A percentile compares a stretch with the other conserved stretches of the same genome.
Conservation (phyloP, 2,113 vertebrate species). For the Pycnonotus jocosus region DNA sequence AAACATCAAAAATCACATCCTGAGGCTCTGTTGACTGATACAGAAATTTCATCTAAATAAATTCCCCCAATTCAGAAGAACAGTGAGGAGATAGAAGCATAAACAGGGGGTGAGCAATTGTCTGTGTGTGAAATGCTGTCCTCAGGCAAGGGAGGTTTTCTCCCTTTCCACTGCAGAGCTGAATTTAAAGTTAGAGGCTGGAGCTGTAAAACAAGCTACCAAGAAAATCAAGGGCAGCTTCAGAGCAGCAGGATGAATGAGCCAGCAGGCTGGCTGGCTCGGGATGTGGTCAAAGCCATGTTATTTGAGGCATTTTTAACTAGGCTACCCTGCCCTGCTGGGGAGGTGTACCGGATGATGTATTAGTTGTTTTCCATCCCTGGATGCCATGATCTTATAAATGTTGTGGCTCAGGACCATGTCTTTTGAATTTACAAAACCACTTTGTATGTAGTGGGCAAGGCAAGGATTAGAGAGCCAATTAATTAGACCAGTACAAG, state of each 20-base stretch:
- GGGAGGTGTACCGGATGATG: not conserved
- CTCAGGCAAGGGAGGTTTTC: not conserved
- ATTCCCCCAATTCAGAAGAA: not conserved
- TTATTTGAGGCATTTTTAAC: conserved; percentile 34
- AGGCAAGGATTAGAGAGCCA: not conserved
- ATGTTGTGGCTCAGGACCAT: not conserved
- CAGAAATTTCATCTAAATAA: not conserved
- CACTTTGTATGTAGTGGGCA: not conserved
- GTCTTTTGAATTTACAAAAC: conserved; percentile 46
- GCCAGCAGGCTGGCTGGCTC: not conserved
- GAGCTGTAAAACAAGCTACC: not conserved
- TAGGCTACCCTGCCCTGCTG: not conserved
- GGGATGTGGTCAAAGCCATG: not conserved
- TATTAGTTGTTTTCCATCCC: conserved; percentile 11
- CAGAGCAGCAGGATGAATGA: not conserved
- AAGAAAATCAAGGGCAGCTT: not conserved
- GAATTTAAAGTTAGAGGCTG: not conserved
- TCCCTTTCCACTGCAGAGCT: not conserved
- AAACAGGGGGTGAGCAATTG: not conserved
- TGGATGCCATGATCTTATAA: not conserved
- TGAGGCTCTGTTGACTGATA: not conserved
- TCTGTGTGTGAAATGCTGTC: not conserved
- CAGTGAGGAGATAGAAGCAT: not conserved
- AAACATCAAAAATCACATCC: not conserved
- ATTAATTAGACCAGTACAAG: conserved; percentile 4